Base-by-base conservation (phyloP, 2,113 vertebrate species). In the Eublepharis macularius region DNA sequence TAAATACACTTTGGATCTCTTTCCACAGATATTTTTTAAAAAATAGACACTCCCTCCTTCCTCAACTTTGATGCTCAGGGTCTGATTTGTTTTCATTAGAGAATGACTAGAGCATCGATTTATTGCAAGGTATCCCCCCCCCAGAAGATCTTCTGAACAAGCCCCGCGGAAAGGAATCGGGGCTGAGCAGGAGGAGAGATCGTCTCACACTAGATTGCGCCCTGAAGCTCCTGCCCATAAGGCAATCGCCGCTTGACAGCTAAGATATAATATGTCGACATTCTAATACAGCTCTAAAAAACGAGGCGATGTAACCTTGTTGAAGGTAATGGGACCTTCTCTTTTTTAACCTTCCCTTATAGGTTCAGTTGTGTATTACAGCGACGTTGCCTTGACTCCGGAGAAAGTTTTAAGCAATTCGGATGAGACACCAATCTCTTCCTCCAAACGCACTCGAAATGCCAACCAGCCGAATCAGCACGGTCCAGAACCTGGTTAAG, bases 1-100 rank as follows among this genome's bases (percentile, higher is more conserved):
- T 45, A 76, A 84, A 32, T 69, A 89, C 49, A 45, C 80, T 82
- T 91, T 90, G 69, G 16, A 13, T 32, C 24, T 32, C 10, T 73
- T 57, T 43, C n/a, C 45, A 16, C 39, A 65, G 29, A 41, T 21
- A 24, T 32, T 77, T 47, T 4, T 17, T 8, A 4, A 3, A 8
- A 76, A 13, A 10, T 4, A 34, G 54, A 65, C 6, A 8, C 13
- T 4, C 11, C 24, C 9, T 8, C 1, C 47, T 12, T 84, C 24
- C 6, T 60, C 26, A n/a, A 32, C 60, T 10, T 19, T 41, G 16
- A 14, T 32, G 16, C 16, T n/a, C 19, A 9, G 24, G 19, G 24
- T 63, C 26, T 26, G 60, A 10, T 14, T 16, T 17, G 29, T n/a
- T 45, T 32, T 43, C 9, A 24, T 29, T 51, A 49, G n/a, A 21